Base-by-base conservation (phyloP, 2,797 vertebrate species). In the Dipus sagitta region DNA sequence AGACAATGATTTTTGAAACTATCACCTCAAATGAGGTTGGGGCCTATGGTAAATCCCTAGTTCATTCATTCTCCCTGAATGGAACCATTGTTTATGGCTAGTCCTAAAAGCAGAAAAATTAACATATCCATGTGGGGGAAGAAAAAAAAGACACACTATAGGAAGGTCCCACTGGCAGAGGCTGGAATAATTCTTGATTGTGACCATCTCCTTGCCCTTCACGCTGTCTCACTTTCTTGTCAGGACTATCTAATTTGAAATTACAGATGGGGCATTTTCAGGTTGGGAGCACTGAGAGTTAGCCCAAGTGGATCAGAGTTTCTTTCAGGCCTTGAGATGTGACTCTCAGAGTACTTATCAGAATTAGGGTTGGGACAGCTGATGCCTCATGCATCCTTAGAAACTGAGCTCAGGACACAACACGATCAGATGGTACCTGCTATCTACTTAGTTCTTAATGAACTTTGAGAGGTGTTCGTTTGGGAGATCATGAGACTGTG, bases 1-100 rank as follows among this genome's bases (percentile, higher is more conserved):
- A 84, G 86, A 47, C 87, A 90, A 92, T 34, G 91, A 77, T 88
- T 90, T 79, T 80, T 14, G 54, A 84, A 65, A 32, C 34, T 77
- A 67, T 82, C 74, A 83, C n/a, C 3, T 81, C 74, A 87, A 87
- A 71, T 18, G 70, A 94, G 18, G 2, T 77, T 82, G 65, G 52
- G 67, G 11, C 21, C 34, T 47, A 38, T 23, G 60, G 47, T n/a
- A 81, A 81, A 17, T 58, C 54, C 47, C 13, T 58, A 58, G 70
- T 62, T 92, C 71, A 70, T 94, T 91, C 30, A 65, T 80, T 72
- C 26, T 42, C 84, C 76, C 21, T 80, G 34, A 88, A 52, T 58
- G 28, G 76, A 92, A 58, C 6, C 28, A 21, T 62, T n/a, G 81
- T 71, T 65, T 34, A 70, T 14, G 30, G 47, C 74, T 82, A 71